Evolutionary conservation across 1,140 invertebrate species (phyloP).

Genomic region (Kradibia gibbosae): DNA sequence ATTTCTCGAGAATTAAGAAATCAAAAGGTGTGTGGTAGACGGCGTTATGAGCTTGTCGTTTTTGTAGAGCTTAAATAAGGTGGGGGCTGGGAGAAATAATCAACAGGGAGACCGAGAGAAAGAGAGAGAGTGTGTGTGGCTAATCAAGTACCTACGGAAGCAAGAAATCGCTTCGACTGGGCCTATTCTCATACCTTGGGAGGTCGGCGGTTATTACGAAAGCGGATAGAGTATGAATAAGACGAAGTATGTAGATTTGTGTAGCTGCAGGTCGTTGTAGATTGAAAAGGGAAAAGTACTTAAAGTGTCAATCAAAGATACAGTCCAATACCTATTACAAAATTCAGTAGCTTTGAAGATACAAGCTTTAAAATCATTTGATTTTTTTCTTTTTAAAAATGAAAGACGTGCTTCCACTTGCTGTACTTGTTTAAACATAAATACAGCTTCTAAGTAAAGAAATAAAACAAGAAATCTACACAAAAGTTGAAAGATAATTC

Average conservation of each 20-base stretch:
- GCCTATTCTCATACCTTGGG: conserved; percentile 11
- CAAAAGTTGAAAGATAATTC: too few species aligned
- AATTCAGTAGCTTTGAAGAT: too few species aligned
- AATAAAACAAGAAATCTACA: too few species aligned
- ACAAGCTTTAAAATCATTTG: background rate
- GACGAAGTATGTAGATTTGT: background rate
- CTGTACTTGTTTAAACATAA: background rate
- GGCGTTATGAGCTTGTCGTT: too few species aligned
- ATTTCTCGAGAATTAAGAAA: conserved; percentile 3
- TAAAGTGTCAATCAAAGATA: background rate
- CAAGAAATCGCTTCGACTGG: conserved; percentile 7
- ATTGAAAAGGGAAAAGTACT: background rate
- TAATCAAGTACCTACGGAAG: background rate
- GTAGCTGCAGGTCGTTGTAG: background rate
- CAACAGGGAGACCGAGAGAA: too few species aligned
- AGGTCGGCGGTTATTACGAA: background rate
- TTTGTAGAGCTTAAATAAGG: too few species aligned
- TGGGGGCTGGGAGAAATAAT: too few species aligned
- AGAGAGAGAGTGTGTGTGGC: too few species aligned
- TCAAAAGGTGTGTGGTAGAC: too few species aligned
- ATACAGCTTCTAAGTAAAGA: too few species aligned
- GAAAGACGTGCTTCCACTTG: background rate
- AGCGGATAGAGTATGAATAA: background rate
- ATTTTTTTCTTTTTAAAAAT: too few species aligned
- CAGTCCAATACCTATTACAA: background rate